A percentile compares a stretch with the other conserved stretches of the same genome.
These are phyloP conservation scores for Pygocentrus nattereri DNA, from an alignment of 2,797 vertebrate species.

Conservation along the genomic window DNA sequence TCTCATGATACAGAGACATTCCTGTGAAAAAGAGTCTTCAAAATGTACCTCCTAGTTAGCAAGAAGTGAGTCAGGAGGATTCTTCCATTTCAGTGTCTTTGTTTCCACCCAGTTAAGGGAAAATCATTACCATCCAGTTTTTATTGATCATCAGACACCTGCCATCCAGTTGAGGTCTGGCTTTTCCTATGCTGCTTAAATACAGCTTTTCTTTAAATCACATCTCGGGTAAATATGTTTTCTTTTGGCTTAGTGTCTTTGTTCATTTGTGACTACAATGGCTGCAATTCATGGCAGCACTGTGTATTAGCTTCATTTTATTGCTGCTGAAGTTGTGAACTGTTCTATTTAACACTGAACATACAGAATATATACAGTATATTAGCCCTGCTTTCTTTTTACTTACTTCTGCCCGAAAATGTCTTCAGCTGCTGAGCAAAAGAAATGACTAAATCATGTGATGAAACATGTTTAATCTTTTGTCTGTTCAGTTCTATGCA, in stretches of 20 bases:
- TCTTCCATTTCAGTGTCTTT: constrained; percentile 42
- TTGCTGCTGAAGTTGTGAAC: no score
- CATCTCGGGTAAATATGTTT: not conserved
- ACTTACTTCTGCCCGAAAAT: not conserved
- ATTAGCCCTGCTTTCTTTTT: not conserved
- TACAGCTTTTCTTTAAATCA: not conserved
- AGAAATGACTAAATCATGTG: not conserved
- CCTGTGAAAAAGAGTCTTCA: no score
- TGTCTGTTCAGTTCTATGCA: constrained; percentile 86
- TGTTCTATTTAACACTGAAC: no score
- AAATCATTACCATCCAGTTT: constrained; percentile 68
- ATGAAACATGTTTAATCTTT: not conserved
- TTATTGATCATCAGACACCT: constrained; percentile 59
- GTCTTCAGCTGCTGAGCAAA: not conserved
- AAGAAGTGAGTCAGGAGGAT: not conserved
- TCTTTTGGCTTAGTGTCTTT: not conserved
- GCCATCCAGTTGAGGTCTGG: not conserved
- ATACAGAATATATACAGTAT: not conserved
- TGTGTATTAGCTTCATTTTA: not conserved
- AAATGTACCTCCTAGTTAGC: no score
- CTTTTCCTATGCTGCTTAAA: no score
- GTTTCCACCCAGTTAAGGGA: constrained; percentile 61
- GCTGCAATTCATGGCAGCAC: not conserved
- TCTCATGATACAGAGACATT: no score
- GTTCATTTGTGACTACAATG: not conserved